A percentile compares a stretch with the other conserved stretches of the same genome.
These are phyloP conservation scores for Wasmannia auropunctata DNA, from an alignment of 1,140 invertebrate species.

Conservation along the genomic window DNA sequence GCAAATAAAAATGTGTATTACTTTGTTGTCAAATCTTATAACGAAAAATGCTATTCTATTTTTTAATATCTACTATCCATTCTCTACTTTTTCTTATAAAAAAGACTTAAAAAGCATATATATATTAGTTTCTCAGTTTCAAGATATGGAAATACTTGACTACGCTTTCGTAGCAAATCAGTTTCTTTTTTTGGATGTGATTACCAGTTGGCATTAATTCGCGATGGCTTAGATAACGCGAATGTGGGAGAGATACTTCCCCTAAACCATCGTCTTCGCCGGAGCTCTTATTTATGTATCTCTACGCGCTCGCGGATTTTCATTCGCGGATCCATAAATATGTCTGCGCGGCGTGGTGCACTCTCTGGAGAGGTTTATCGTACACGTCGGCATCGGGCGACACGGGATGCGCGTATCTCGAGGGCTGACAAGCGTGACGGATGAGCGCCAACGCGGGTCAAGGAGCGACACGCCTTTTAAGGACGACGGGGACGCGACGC, in stretches of 20 bases:
- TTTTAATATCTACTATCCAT: too few species aligned
- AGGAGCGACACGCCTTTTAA: constrained; percentile 69
- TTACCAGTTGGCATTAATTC: background rate
- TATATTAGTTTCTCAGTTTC: background rate
- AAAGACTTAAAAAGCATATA: background rate
- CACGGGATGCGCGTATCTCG: constrained; percentile 60
- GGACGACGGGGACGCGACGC: constrained; percentile 38
- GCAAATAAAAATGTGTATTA: background rate
- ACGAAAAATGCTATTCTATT: background rate
- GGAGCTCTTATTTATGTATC: constrained; percentile 39
- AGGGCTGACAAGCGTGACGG: constrained; percentile 68
- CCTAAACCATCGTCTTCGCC: background rate
- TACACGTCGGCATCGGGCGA: constrained; percentile 23
- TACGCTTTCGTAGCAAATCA: background rate
- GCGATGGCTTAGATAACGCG: background rate
- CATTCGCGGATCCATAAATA: constrained; percentile 65
- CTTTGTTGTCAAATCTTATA: background rate
- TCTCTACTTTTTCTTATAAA: background rate
- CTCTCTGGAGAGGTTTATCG: constrained; percentile 47
- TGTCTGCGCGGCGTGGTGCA: constrained; percentile 32
- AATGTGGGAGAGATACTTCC: background rate
- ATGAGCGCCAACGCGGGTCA: constrained; percentile 67
- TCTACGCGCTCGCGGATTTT: constrained; percentile 9
- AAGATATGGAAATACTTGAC: background rate
- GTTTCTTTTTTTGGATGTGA: background rate